Evolutionary conservation across 2,888 invertebrate species (phyloP).

Genomic region (Lydus trimaculatus): DNA sequence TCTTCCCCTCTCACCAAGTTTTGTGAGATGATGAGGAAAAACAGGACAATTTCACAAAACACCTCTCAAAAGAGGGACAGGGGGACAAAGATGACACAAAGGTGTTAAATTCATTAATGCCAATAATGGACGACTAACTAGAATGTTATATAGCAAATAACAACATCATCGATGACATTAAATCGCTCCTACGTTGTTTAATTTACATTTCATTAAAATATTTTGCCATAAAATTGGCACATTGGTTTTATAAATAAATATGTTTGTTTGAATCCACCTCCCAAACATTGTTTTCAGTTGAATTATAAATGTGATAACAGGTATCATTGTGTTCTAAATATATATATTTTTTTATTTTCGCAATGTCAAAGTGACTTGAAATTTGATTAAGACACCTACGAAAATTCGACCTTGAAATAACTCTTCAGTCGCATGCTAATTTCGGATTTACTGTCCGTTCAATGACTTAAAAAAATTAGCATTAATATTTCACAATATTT

Average conservation of each 20-base stretch:
- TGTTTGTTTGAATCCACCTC: neutral
- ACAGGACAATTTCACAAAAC: no score
- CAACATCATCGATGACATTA: neutral
- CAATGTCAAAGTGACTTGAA: no score
- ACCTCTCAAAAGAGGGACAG: no score
- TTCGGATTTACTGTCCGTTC: neutral
- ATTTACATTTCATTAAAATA: neutral
- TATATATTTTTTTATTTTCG: no score
- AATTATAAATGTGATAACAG: no score
- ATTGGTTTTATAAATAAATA: no score
- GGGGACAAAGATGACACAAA: neutral
- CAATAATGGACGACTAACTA: neutral
- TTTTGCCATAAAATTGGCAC: neutral
- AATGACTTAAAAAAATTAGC: neutral
- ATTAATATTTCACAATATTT: no score
- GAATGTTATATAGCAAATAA: neutral
- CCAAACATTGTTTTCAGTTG: neutral
- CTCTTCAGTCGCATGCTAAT: neutral
- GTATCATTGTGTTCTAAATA: no score
- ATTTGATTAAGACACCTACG: neutral
- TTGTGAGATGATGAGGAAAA: no score
- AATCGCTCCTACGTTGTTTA: neutral
- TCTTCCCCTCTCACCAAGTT: no score
- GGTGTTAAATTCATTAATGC: conserved; percentile 10
- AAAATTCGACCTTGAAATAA: neutral